Base-by-base conservation (phyloP, 2,797 vertebrate genomes). In the Thaleichthys pacificus region DNA sequence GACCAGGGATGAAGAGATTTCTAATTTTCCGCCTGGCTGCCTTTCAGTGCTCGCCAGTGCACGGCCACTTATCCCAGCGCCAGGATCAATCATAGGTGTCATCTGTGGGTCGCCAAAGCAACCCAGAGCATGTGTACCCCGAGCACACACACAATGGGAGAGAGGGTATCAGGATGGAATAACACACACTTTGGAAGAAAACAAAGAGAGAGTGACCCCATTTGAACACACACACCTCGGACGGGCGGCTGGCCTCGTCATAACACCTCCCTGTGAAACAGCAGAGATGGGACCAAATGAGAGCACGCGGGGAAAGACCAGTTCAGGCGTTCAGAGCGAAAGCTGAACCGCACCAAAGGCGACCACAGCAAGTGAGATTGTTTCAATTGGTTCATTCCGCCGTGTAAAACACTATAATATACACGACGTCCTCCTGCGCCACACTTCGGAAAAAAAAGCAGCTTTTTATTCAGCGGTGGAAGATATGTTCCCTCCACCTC, bases 11-110 rank as follows among this genome's bases (percentile, higher is more conserved):
- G 89, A 91, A 92, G 90, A 91, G 92, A 91, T 92, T 93, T 94
- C 91, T 93, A 91, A 94, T 94, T 94, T 93, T 93, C 90, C 72
- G 82, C 87, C 83, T 91, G 93, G 84, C 87, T 90, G 89, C 84
- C 19, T 93, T 89, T 91, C 88, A 87, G 85, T 79, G 70, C 86
- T 83, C 80, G 32, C 76, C 71, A 69, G 79, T 77, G 83, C 72
- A 56, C 78, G 76, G 84, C 81, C 87, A 86, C 85, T 90, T 89
- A 90, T 85, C 80, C 82, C 82, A 70, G 84, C 77, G 73, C 80
- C 80, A 70, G 88, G 91, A 91, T 92, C 91, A 92, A 91, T 92
- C 91, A 91, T 84, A 11, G 69, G 77, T 88, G 91, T 89, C 90
- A 89, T 87, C 79, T 67, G 77, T 15, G 61, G 89, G 90, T 91